Conservation (phyloP, 2,113 vertebrate genomes). For the Piprites chloris region DNA sequence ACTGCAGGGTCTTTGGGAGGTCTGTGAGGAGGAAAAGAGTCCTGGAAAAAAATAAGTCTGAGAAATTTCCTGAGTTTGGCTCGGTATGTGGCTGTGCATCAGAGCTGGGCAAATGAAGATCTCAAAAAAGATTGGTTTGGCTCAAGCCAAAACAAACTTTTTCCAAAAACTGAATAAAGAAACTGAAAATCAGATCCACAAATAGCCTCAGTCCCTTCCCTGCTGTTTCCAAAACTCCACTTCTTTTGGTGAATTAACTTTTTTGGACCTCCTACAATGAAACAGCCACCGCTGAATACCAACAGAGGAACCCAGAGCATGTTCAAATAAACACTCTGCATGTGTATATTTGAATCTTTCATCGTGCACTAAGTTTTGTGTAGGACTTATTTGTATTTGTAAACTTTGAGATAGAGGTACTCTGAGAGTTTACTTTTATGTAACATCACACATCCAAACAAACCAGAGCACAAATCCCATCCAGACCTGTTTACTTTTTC, state of each 20-base stretch:
- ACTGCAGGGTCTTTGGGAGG: not conserved
- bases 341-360: slow-evolving; percentile 6
- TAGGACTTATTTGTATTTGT: slow-evolving; percentile 4
- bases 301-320: not conserved
- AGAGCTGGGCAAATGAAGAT: not conserved
- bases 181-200: not conserved
- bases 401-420: slow-evolving; percentile 34
- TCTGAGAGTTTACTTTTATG: not conserved
- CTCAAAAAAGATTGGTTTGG: not conserved
- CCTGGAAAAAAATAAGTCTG: not conserved
- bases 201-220: slow-evolving; percentile 1
- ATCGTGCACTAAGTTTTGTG: not conserved
- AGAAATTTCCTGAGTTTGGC: slow-evolving; percentile 27
- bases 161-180: not conserved
- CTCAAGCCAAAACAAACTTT: slow-evolving; percentile 8
- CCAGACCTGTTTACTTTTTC: not conserved
- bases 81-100: not conserved
- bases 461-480: not conserved
- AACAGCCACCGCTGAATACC: not conserved
- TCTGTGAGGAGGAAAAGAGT: not conserved
- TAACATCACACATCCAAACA: not conserved
- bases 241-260: slow-evolving; percentile 15
- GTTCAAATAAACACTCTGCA: slow-evolving; percentile 27
- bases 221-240: slow-evolving; percentile 3
- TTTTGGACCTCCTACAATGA: slow-evolving; percentile 42